Evolutionary conservation across 2,888 invertebrate species (phyloP), one percentile per base, ranked within the genome.

Genomic region (Cyclophora albipunctata): DNA sequence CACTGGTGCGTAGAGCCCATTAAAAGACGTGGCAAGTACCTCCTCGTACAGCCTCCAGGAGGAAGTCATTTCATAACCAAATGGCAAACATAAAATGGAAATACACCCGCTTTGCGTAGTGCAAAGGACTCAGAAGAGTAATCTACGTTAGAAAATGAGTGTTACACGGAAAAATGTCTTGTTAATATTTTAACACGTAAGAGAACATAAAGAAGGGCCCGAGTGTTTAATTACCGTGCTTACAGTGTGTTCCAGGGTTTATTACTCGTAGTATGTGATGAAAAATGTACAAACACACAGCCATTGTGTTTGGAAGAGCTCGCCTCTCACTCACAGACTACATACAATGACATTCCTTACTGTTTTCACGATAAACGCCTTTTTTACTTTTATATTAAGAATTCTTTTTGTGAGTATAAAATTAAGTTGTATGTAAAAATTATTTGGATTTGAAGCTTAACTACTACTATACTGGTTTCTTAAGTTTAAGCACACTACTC

Each of bases 331-430:
- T 61, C 54, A 54, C 48, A 61, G 57, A 62, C 64, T 64, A 61
- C 58, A 59, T 60, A 69, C 62, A 67, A 63, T 65, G 63, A 67
- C 65, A 69, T 66, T 67, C 57, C 49, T 52, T 61, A 93, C 93
- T 57, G 63, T 63, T 61, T 61, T 57, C 44, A 55, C 58, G 52
- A 59, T 63, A 62, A 62, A 62, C 55, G 54, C 49, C 45, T 49
- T 57, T 53, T 50, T 45, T 48, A 7, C 34, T 4, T 40, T 40
- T 6, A 52, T 58, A 54, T 50, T 48, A 58, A 48, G 49, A 48
- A 50, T 51, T 59, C 53, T 50, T 53, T 52, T 52, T 47, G 48
- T 52, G 48, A 51, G 41, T 51, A 48, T 52, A 48, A 59, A 56
- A 56, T 53, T 51, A 52, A 45, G 54, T 45, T 52, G 52, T 49